These are phyloP conservation scores for Neotragus pygmaeus DNA, from an alignment of 2,113 vertebrate genomes.

Conservation along the genomic window DNA sequence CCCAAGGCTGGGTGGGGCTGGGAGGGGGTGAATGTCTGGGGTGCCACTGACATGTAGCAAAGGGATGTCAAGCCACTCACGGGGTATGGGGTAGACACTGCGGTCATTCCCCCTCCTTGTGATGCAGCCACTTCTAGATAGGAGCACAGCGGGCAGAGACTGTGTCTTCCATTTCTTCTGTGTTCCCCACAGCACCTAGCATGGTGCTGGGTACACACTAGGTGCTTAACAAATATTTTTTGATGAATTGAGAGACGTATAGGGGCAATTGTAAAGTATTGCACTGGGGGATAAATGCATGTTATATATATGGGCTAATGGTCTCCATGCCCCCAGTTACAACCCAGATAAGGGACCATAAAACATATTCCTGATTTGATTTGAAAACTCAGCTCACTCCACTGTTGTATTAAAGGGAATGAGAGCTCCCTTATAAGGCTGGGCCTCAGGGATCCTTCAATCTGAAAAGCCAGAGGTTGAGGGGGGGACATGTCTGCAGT, in stretches of 20 bases:
- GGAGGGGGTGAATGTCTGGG: slow-evolving; percentile 70
- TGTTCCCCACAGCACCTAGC: slow-evolving; percentile 74
- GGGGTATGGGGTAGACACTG: slow-evolving; percentile 75
- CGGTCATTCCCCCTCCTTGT: slow-evolving; percentile 75
- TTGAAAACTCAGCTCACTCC: slow-evolving; percentile 25
- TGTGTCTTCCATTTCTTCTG: slow-evolving; percentile 78
- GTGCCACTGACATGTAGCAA: slow-evolving; percentile 66
- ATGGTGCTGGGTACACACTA: slow-evolving; percentile 75
- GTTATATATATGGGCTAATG: slow-evolving; percentile 33
- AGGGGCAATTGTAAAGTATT: slow-evolving; percentile 70
- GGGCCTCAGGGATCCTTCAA: slow-evolving; percentile 16
- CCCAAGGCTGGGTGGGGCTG: slow-evolving; percentile 70
- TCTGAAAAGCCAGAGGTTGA: slow-evolving; percentile 41
- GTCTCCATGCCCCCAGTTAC: slow-evolving; percentile 49
- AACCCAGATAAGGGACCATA: slow-evolving; percentile 52
- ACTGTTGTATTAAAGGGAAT: slow-evolving; percentile 16
- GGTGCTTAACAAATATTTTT: slow-evolving; percentile 77
- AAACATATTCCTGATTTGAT: slow-evolving; percentile 27
- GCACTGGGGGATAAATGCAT: slow-evolving; percentile 58
- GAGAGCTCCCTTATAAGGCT: background rate
- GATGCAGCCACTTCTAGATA: slow-evolving; percentile 77
- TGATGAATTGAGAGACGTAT: slow-evolving; percentile 74
- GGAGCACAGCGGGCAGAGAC: slow-evolving; percentile 77
- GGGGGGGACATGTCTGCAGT: background rate
- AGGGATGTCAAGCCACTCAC: slow-evolving; percentile 76